These are phyloP conservation scores for Xyrichtys novacula DNA, from an alignment of 2,797 vertebrate genomes.

Conservation along the genomic window DNA sequence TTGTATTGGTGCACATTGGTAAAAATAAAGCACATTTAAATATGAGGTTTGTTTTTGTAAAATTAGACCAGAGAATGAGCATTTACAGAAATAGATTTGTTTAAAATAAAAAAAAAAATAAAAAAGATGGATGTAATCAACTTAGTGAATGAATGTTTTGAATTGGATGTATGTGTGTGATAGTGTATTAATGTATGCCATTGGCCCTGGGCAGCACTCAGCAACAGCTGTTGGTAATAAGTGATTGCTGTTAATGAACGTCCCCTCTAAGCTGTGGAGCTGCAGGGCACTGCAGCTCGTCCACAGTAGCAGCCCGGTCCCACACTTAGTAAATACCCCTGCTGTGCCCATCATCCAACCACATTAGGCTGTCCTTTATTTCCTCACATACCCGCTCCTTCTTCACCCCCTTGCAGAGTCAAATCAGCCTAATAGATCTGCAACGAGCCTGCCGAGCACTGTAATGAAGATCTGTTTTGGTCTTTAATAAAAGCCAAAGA, in stretches of 20 bases:
- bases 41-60: background rate
- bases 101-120: background rate
- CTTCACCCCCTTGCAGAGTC: constrained; percentile 27
- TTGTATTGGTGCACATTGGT: background rate
- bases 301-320: constrained; percentile 29
- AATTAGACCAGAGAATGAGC: background rate
- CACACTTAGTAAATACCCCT: constrained; percentile 52
- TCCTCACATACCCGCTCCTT: constrained; percentile 15
- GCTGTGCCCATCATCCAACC: constrained; percentile 59
- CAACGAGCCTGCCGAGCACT: constrained; percentile 41
- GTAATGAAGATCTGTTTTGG: constrained; percentile 40
- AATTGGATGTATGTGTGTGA: constrained; percentile 24
- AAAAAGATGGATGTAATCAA: constrained; percentile 19
- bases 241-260: constrained; percentile 57
- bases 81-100: background rate
- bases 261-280: constrained; percentile 49
- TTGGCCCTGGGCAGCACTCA: constrained; percentile 51
- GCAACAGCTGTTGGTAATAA: constrained; percentile 72
- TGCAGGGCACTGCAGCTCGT: constrained; percentile 47
- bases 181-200: constrained; percentile 50
- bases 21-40: background rate
- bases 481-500: constrained; percentile 19
- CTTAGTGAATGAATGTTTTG: constrained; percentile 6
- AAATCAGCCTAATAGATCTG: constrained; percentile 63
- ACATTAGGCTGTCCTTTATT: constrained; percentile 35